Percentiles rank a stretch among this genome's conserved stretches.
phyloP scores from a whole-genome alignment of 2,797 vertebrate genomes.

The Malurus leucopterus region DNA sequence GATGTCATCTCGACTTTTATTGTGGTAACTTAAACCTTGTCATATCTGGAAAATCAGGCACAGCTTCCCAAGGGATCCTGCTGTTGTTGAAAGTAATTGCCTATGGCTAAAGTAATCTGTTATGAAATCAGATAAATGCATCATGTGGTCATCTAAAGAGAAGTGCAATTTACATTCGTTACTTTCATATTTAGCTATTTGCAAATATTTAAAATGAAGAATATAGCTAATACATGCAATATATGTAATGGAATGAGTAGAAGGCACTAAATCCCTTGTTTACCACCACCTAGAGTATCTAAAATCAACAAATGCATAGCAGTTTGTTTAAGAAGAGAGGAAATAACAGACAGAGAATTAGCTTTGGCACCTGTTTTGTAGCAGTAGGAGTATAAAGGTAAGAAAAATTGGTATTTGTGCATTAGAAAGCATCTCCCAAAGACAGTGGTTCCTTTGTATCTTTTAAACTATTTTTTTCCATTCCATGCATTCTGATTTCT shows the following conservation, averaged over 20 bases:
- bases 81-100: slow-evolving; percentile 20
- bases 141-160: not conserved
- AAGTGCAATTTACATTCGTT: not conserved
- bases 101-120: not conserved
- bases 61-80: not conserved
- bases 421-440: slow-evolving; percentile 6
- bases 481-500: slow-evolving; percentile 2
- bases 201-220: not conserved
- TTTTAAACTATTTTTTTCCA: not conserved
- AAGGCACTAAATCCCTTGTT: not conserved
- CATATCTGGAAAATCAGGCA: not conserved
- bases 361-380: not conserved
- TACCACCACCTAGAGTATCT: not conserved
- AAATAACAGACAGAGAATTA: slow-evolving; percentile 6
- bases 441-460: not conserved
- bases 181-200: not conserved
- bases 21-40: not conserved
- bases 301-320: not conserved
- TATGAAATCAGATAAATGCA: not conserved
- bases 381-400: not conserved
- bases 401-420: not conserved
- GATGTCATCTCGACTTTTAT: not conserved
- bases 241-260: not conserved
- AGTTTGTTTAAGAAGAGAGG: not conserved
- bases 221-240: not conserved